Evolutionary conservation across 2,797 vertebrate species (phyloP), one percentile per base, ranked within the genome.

Genomic region (Erethizon dorsatum): DNA sequence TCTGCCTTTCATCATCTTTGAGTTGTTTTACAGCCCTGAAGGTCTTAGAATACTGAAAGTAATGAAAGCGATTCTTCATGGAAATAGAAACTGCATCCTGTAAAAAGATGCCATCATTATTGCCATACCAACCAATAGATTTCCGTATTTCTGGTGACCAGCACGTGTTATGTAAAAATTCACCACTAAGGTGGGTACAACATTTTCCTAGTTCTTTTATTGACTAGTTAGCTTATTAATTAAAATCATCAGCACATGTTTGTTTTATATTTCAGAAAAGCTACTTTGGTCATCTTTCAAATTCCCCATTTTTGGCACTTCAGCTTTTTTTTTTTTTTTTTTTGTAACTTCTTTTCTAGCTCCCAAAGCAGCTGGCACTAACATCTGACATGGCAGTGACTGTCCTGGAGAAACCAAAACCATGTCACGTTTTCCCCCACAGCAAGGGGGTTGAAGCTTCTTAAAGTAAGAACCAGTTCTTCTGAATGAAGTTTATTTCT

Each of bases 361-460:
- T 71, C 12, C 2, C n/a, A 59, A 67, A 24, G 1, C 13, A 18
- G 6, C 7, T 10, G 1, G 2, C 69, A 10, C 0, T 41, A 41
- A 2, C 14, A 11, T 33, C 6, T 5, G 6, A 31, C 50, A 18
- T 10, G 18, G 47, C 2, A 28, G 31, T 33, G n/a, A 67, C 1
- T 37, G 2, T 6, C 6, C 59, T 22, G 28, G 50, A 33, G 33
- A 24, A 84, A n/a, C 13, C 41, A 14, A 24, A 83, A 33, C 24
- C 24, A 0, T 8, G 5, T 61, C 31, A 6, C 12, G 33, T 11
- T 14, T 33, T 54, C 8, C 8, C 5, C 3, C 0, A 52, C 4
- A 10, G 7, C 6, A 77, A 33, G 12, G 1, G 20, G 20, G 1
- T 6, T 28, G 26, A 54, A 2, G 10, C 1, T 37, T 11, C 13